Percentiles rank a stretch among this genome's conserved stretches.
Conservation (phyloP, 1,140 invertebrate genomes). For the Nasonia vitripennis region DNA sequence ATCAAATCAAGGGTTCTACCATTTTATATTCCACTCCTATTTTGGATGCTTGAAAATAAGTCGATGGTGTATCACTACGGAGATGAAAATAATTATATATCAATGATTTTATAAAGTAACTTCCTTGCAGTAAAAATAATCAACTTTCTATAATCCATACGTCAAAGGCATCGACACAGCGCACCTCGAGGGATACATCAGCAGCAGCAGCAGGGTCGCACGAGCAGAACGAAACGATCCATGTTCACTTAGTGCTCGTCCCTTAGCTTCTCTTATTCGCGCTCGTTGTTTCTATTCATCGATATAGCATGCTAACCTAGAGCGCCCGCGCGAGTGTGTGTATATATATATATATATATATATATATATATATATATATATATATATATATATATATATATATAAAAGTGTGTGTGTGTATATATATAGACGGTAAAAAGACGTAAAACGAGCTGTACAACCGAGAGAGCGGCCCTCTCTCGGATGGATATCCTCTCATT, state of each 20-base stretch:
- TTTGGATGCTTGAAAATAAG: too few relatives aligned
- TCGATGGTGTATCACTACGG: too few relatives aligned
- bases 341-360: not conserved
- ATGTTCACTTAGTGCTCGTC: slow-evolving; percentile 1
- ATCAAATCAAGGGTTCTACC: too few relatives aligned
- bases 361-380: too few relatives aligned
- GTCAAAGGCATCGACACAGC: not conserved
- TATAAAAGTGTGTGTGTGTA: too few relatives aligned
- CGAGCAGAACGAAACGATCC: slow-evolving; percentile 8
- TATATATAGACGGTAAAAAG: slow-evolving; percentile 20
- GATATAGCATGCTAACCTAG: slow-evolving; percentile 63
- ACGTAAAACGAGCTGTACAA: slow-evolving; percentile 29
- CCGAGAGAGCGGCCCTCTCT: not conserved
- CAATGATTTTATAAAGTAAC: too few relatives aligned
- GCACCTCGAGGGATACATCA: too few relatives aligned
- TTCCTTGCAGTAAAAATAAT: too few relatives aligned
- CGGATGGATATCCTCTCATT: slow-evolving; percentile 47
- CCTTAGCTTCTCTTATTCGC: not conserved
- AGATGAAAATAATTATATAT: too few relatives aligned
- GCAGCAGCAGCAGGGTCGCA: not conserved
- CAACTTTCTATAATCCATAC: too few relatives aligned
- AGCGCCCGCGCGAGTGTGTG: slow-evolving; percentile 27
- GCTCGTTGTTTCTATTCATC: slow-evolving; percentile 59
- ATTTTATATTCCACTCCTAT: too few relatives aligned
- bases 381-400: too few relatives aligned